Evolutionary conservation across 2,113 vertebrate species (phyloP).

Genomic region (Dermatemys mawii): DNA sequence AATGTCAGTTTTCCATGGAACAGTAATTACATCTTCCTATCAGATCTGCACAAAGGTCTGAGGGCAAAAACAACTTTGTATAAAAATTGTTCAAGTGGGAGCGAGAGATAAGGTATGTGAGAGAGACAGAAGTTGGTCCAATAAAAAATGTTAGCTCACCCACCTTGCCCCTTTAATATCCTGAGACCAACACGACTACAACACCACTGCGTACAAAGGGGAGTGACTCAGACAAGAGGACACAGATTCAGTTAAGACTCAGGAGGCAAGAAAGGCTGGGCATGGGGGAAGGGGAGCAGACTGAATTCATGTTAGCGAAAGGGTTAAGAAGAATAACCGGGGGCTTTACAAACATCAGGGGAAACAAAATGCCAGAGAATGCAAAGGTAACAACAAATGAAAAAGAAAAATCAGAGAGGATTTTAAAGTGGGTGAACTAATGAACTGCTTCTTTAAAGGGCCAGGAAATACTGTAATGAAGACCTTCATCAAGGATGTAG

Average conservation of each 20-base stretch:
- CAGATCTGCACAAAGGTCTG: not conserved
- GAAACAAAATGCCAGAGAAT: not conserved
- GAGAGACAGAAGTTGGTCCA: not conserved
- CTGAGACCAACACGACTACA: not conserved
- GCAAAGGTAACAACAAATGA: not conserved
- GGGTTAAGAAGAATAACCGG: not conserved
- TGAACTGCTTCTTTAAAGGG: not conserved
- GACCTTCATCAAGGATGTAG: fast-evolving
- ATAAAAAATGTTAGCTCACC: not conserved
- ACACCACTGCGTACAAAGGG: not conserved
- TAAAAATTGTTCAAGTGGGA: not conserved
- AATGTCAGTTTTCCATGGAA: not conserved
- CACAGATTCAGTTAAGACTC: not conserved
- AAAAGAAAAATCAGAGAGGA: not conserved
- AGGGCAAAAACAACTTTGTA: not conserved
- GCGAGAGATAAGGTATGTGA: not conserved
- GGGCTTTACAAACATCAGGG: not conserved
- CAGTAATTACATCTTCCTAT: no score
- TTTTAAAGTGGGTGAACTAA: not conserved
- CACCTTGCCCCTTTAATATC: not conserved
- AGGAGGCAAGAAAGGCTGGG: not conserved
- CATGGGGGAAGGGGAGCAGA: not conserved
- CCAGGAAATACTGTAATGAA: not conserved
- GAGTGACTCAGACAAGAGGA: not conserved
- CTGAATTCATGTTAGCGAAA: not conserved